These are phyloP conservation scores for Falco berigora DNA, from an alignment of 2,797 vertebrate genomes.

Conservation along the genomic window DNA sequence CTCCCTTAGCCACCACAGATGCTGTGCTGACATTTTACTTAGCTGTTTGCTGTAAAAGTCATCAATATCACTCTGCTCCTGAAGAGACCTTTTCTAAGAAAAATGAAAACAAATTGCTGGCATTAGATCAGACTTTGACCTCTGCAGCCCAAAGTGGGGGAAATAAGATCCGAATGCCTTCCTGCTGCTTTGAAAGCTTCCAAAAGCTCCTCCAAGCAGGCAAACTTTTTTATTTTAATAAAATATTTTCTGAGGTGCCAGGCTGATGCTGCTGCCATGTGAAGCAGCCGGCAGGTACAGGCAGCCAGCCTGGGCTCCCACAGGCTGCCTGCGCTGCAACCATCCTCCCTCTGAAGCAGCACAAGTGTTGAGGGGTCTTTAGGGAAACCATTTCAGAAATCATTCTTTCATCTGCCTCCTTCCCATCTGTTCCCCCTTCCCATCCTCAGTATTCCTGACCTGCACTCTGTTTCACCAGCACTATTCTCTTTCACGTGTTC, in stretches of 20 bases:
- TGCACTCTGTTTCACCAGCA: not conserved
- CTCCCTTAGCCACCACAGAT: slow-evolving; percentile 10
- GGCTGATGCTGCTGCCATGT: not conserved
- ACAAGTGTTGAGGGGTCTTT: not conserved
- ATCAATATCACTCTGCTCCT: not conserved
- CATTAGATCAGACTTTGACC: slow-evolving; percentile 25
- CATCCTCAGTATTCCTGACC: not conserved
- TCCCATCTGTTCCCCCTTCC: not conserved
- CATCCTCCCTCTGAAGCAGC: rapidly evolving
- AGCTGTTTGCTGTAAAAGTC: slow-evolving; percentile 24
- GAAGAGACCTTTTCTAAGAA: slow-evolving; percentile 17
- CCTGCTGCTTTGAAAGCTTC: not conserved
- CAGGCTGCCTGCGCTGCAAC: not conserved
- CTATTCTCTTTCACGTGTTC: not conserved
- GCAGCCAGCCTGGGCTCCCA: not conserved
- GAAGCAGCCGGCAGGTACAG: not conserved
- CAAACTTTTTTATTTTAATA: not conserved
- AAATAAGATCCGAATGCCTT: not conserved
- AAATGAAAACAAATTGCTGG: slow-evolving; percentile 44
- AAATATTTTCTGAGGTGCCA: not conserved
- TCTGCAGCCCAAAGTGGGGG: not conserved
- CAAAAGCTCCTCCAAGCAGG: not conserved
- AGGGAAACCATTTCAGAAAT: not conserved
- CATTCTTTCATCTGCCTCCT: not conserved
- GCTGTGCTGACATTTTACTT: slow-evolving; percentile 32